Evolutionary conservation across 92 coral and sea anemone genomes (phyloP).

Genomic region (Galaxea fascicularis): DNA sequence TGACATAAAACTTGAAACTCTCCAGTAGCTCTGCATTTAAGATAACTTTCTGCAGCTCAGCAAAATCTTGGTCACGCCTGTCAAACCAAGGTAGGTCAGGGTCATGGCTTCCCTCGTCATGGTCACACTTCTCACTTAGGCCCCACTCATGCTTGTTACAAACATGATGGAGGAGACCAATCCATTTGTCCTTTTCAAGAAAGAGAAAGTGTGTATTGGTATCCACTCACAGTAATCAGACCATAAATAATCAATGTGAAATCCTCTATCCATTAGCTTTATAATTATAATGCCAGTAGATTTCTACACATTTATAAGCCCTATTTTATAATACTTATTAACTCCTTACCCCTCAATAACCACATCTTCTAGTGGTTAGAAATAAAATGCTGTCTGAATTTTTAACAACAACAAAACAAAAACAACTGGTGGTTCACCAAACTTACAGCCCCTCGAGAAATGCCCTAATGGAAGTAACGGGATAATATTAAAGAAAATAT

Average conservation of each 20-base stretch:
- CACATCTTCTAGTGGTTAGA: slow-evolving; percentile 14
- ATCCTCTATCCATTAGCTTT: slow-evolving; percentile 17
- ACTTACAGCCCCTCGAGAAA: slow-evolving; percentile 15
- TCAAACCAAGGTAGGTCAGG: slow-evolving; percentile 62
- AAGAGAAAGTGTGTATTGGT: neutral
- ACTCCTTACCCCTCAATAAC: slow-evolving; percentile 12
- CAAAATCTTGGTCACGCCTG: slow-evolving; percentile 53
- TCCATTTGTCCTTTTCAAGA: slow-evolving; percentile 45
- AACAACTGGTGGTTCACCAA: slow-evolving; percentile 14
- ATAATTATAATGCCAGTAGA: slow-evolving; percentile 7
- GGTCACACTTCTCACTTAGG: neutral
- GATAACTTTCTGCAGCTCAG: slow-evolving; percentile 14
- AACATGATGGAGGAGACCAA: slow-evolving; percentile 49
- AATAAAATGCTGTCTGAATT: slow-evolving; percentile 14
- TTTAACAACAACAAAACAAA: slow-evolving; percentile 16
- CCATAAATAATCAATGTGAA: slow-evolving; percentile 3
- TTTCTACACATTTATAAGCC: slow-evolving; percentile 9
- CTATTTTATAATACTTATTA: slow-evolving; percentile 5
- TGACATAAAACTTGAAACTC: neutral
- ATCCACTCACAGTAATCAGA: neutral
- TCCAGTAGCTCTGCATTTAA: neutral
- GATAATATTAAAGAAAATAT: slow-evolving; percentile 10
- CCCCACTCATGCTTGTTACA: slow-evolving; percentile 26
- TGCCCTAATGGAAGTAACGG: slow-evolving; percentile 11
- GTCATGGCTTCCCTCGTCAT: neutral